These are phyloP conservation scores for Argyra leucocephala DNA, from an alignment of 2,888 invertebrate genomes.

Conservation along the genomic window DNA sequence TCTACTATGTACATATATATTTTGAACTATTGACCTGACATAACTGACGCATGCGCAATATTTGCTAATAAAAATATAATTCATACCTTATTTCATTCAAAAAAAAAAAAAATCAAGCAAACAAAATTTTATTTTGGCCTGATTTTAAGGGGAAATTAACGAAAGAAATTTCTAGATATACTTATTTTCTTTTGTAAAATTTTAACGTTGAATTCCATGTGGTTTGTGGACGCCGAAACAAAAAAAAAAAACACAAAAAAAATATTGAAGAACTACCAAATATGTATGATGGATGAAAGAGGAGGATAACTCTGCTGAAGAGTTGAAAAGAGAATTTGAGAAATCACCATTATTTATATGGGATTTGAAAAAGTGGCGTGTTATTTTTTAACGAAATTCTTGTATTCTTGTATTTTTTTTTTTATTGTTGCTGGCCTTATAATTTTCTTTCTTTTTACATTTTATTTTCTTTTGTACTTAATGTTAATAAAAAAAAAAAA, in stretches of 20 bases:
- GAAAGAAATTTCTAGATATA: background rate
- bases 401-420: background rate
- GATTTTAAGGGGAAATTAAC: background rate
- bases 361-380: slow-evolving; percentile 3
- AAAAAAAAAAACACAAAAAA: background rate
- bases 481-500: too few relatives aligned
- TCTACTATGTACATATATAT: too few relatives aligned
- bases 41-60: background rate
- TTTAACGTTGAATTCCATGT: background rate
- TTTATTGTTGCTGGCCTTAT: too few relatives aligned
- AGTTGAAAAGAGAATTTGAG: background rate
- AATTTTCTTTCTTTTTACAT: background rate
- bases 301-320: too few relatives aligned
- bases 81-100: too few relatives aligned
- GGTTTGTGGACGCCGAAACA: background rate
- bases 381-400: background rate
- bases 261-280: too few relatives aligned
- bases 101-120: background rate
- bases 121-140: background rate
- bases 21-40: background rate
- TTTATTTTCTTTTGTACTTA: background rate
- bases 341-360: background rate
- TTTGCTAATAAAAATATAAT: background rate
- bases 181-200: background rate
- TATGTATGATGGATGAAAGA: too few relatives aligned